Evolutionary conservation across 2,888 invertebrate species (phyloP).

Genomic region (Crioceris asparagi): DNA sequence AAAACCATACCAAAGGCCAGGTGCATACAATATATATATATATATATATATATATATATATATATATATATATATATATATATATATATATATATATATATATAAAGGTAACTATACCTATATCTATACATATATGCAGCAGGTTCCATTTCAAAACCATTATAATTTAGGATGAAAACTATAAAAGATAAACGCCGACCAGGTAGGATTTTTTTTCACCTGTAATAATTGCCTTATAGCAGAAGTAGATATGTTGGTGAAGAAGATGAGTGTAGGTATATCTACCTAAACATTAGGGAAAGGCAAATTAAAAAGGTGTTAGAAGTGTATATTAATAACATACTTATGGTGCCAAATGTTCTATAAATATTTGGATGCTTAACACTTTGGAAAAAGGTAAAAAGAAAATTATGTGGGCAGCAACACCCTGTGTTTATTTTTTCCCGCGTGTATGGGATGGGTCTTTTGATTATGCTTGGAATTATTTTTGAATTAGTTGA

Average conservation of each 20-base stretch:
- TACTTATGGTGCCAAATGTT: conserved; percentile 23
- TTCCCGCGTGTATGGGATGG: no score
- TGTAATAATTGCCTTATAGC: conserved; percentile 23
- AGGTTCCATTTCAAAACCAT: conserved; percentile 20
- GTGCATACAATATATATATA: conserved; percentile 16
- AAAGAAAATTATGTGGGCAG: no score
- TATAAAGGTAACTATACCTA: no score
- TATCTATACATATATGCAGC: no score
- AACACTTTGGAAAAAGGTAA: no score
- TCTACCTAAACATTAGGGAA: no score
- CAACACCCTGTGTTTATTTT: no score
- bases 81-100: no score
- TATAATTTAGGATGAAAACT: conserved; percentile 19
- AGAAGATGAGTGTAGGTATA: no score
- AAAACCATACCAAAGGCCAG: conserved; percentile 19
- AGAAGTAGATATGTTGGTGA: no score
- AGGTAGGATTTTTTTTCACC: conserved; percentile 23
- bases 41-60: no score
- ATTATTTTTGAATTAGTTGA: conserved; percentile 17
- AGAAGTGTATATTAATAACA: conserved; percentile 24
- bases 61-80: no score
- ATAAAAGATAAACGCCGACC: conserved; percentile 14
- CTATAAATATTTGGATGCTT: conserved; percentile 25
- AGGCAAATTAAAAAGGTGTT: conserved; percentile 26
- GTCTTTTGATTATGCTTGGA: conserved; percentile 13